Evolutionary conservation across 2,113 vertebrate species (phyloP).

Genomic region (Cervus canadensis): DNA sequence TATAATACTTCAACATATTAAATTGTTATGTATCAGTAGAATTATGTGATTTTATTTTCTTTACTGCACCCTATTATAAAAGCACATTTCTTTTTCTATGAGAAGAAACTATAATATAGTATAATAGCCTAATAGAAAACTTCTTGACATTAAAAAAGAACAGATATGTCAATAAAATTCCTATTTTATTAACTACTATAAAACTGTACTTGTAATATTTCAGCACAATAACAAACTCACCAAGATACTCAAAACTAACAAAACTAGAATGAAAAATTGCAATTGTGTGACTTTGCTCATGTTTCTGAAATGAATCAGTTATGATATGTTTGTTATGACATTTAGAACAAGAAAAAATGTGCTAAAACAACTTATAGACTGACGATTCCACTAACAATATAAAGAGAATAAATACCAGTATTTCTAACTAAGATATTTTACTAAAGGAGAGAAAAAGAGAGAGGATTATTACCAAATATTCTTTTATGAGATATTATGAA

Average conservation of each 20-base stretch:
- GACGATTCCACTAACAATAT: neutral
- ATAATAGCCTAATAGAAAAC: neutral
- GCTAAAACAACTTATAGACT: neutral
- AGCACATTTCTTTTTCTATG: neutral
- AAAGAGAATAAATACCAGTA: neutral
- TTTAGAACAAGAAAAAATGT: neutral
- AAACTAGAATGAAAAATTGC: neutral
- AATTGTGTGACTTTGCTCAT: neutral
- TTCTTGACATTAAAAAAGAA: conserved; percentile 14
- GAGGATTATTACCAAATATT: neutral
- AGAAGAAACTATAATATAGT: neutral
- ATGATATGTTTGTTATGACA: neutral
- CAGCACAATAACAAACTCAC: neutral
- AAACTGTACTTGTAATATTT: neutral
- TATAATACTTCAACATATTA: neutral
- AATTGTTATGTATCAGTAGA: neutral
- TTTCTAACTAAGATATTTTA: neutral
- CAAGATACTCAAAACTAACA: neutral
- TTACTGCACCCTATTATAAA: neutral
- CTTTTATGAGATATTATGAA: neutral
- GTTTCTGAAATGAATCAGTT: neutral
- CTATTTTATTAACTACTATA: neutral
- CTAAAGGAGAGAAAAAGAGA: neutral
- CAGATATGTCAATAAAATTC: neutral
- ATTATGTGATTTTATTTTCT: neutral